Evolutionary conservation across 2,888 invertebrate genomes (phyloP).

Genomic region (Cataglyphis rosenhaueri): DNA sequence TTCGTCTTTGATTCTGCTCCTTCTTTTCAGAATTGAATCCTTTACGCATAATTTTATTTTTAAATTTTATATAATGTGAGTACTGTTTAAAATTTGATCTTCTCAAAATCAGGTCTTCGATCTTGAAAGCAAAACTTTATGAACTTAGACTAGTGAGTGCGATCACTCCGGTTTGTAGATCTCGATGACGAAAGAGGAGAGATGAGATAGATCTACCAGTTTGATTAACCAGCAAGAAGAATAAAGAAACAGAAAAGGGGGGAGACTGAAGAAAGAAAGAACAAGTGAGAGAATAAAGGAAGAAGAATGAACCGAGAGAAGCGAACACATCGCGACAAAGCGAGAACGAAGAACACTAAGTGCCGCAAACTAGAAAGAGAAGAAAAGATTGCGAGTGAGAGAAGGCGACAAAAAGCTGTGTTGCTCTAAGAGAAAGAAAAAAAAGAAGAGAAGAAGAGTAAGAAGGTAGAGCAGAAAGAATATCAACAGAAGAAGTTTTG

Average conservation of each 20-base stretch:
- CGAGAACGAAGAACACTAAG: conserved; percentile 14
- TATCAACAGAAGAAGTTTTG: neutral
- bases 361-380: conserved; percentile 22
- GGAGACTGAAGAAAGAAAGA: conserved; percentile 45
- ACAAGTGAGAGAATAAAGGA: conserved; percentile 57
- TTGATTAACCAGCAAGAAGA: conserved; percentile 74
- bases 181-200: conserved; percentile 62
- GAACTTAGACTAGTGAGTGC: conserved; percentile 66
- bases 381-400: conserved; percentile 46
- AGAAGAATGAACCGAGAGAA: conserved; percentile 62
- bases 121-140: conserved; percentile 65
- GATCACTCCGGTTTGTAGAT: conserved; percentile 69
- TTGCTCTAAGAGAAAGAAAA: conserved; percentile 60
- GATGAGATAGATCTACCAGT: conserved; percentile 76
- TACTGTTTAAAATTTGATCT: conserved; percentile 35
- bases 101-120: conserved; percentile 57
- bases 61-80: conserved; percentile 31
- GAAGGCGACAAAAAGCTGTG: conserved; percentile 58
- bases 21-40: neutral
- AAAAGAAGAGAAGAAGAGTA: conserved; percentile 52
- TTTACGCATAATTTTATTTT: conserved; percentile 41
- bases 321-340: conserved; percentile 54
- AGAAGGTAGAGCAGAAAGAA: conserved; percentile 55
- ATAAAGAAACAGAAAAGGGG: conserved; percentile 37
- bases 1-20: neutral